A percentile compares a stretch with the other conserved stretches of the same genome.
These are phyloP conservation scores for Zoanthus gigantus DNA, from an alignment of 92 coral and sea anemone species.

Conservation along the genomic window DNA sequence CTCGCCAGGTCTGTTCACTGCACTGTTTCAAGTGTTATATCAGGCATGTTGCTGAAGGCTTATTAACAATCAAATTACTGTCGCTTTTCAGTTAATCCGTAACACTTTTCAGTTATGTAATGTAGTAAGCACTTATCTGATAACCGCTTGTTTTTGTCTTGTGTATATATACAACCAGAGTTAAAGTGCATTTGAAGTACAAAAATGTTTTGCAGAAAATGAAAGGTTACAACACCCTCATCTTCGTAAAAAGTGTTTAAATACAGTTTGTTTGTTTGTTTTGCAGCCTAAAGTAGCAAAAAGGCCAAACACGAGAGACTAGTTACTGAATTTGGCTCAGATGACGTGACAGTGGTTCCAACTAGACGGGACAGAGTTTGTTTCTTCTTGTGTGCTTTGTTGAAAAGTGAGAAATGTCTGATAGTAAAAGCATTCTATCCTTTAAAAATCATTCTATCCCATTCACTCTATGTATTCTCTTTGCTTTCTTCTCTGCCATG, in stretches of 20 bases:
- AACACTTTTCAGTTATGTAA: not conserved
- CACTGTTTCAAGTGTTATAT: constrained; percentile 37
- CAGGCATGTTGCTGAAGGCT: constrained; percentile 24
- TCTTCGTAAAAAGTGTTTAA: not conserved
- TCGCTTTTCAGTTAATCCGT: not conserved
- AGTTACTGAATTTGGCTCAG: too few relatives aligned
- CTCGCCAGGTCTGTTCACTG: constrained; percentile 18
- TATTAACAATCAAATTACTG: not conserved
- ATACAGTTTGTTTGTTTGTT: not conserved
- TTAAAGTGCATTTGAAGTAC: not conserved
- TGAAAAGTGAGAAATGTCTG: too few relatives aligned
- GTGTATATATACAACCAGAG: not conserved
- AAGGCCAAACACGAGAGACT: too few relatives aligned
- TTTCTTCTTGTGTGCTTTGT: too few relatives aligned
- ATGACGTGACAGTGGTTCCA: too few relatives aligned
- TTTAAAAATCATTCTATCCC: too few relatives aligned
- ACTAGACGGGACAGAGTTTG: too few relatives aligned
- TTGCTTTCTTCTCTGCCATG: too few relatives aligned
- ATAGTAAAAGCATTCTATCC: too few relatives aligned
- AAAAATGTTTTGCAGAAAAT: not conserved
- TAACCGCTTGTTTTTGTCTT: not conserved
- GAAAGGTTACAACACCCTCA: too few relatives aligned
- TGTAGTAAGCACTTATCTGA: not conserved
- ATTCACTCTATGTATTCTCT: too few relatives aligned
- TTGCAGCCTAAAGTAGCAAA: too few relatives aligned